Conservation (phyloP, 2,888 invertebrate genomes). For the Stenoptilia bipunctidactyla region DNA sequence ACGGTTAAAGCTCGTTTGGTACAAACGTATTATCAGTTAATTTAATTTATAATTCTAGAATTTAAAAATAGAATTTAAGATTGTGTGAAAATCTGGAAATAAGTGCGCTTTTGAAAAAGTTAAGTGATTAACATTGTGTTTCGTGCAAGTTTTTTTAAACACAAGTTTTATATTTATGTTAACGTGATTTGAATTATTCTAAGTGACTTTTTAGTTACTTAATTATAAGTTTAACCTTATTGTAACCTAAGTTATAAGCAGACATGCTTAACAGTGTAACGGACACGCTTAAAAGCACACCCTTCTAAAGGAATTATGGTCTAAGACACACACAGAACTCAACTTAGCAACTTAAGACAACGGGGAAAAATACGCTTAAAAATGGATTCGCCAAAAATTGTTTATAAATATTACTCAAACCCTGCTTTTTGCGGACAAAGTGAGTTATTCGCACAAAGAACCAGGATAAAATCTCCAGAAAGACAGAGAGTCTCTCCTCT, state of each 20-base stretch:
- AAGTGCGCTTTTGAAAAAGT: too few relatives aligned
- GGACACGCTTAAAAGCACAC: conserved; percentile 34
- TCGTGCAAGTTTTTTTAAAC: too few relatives aligned
- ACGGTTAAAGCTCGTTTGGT: conserved; percentile 37
- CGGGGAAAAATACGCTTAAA: conserved; percentile 22
- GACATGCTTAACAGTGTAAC: conserved; percentile 18
- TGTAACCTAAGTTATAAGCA: background rate
- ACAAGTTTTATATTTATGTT: too few relatives aligned
- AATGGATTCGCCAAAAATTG: conserved; percentile 65
- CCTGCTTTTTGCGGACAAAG: conserved; percentile 86
- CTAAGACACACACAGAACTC: conserved; percentile 19
- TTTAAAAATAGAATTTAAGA: conserved; percentile 3
- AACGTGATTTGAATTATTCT: too few relatives aligned
- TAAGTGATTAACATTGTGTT: too few relatives aligned
- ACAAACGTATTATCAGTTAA: conserved; percentile 19
- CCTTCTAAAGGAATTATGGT: conserved; percentile 36
- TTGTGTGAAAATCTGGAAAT: background rate
- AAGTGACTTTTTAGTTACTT: too few relatives aligned
- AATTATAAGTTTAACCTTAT: too few relatives aligned
- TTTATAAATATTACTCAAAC: conserved; percentile 79
- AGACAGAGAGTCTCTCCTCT: conserved; percentile 47
- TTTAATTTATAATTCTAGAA: background rate
- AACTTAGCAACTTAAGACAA: conserved; percentile 1
- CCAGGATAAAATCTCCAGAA: conserved; percentile 37
- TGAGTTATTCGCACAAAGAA: conserved; percentile 61